A percentile compares a stretch with the other conserved stretches of the same genome.
Evolutionary conservation across 1,140 invertebrate species (phyloP).

Genomic region (Apis laboriosa): DNA sequence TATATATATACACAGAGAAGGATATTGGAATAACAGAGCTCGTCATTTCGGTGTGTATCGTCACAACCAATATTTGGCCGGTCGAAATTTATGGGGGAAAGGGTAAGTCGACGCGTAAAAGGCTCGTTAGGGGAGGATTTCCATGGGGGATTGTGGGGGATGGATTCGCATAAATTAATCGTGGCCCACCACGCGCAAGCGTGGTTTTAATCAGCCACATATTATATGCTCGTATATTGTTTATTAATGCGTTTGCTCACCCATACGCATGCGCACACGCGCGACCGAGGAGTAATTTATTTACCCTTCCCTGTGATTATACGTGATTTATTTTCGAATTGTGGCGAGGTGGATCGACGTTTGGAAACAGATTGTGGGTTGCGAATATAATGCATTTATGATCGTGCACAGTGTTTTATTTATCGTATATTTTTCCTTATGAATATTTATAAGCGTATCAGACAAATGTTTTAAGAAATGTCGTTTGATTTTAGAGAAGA

Average conservation of each 20-base stretch:
- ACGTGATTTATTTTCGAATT: conserved; percentile 60
- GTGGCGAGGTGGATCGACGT: background rate
- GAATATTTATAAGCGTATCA: no score
- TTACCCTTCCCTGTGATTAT: conserved; percentile 49
- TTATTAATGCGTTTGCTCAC: conserved; percentile 74
- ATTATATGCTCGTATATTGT: conserved; percentile 69
- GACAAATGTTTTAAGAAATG: no score
- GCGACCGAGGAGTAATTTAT: conserved; percentile 64
- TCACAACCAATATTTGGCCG: conserved; percentile 68
- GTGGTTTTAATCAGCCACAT: conserved; percentile 71
- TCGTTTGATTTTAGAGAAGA: no score
- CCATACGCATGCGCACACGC: background rate
- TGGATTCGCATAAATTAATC: conserved; percentile 71
- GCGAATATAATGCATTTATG: no score
- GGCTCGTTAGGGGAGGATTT: conserved; percentile 60
- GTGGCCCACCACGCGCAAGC: conserved; percentile 58
- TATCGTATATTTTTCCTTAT: no score
- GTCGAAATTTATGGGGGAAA: conserved; percentile 65
- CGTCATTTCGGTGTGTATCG: conserved; percentile 10
- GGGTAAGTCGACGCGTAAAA: conserved; percentile 60
- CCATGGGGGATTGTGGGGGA: conserved; percentile 32
- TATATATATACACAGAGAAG: background rate
- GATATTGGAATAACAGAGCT: conserved; percentile 45
- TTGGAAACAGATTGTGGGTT: background rate
- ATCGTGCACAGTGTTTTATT: no score